phyloP scores from a whole-genome alignment of 2,797 vertebrate genomes.

The Muraenolepis orangiensis region DNA sequence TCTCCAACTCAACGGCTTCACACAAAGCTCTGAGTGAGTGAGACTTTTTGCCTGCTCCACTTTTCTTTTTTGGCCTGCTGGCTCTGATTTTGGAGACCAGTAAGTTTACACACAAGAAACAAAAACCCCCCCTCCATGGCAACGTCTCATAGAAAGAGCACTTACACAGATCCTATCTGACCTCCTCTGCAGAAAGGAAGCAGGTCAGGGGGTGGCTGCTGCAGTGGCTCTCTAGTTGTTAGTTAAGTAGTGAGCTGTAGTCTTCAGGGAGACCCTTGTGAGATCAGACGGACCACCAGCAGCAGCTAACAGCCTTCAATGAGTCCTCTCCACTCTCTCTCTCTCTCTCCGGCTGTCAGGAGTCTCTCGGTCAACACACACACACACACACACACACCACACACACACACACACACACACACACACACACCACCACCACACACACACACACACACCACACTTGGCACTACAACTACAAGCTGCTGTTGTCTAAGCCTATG shows the following conservation, averaged over 20 bases:
- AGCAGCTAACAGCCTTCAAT: conserved; percentile 65
- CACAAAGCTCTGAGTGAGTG: neutral
- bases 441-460: conserved; percentile 30
- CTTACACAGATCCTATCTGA: neutral
- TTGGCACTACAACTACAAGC: conserved; percentile 35
- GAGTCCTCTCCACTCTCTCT: conserved; percentile 59
- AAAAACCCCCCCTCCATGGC: neutral
- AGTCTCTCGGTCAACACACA: conserved; percentile 66
- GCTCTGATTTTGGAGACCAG: neutral
- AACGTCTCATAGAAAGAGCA: neutral
- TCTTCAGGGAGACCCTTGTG: conserved; percentile 64
- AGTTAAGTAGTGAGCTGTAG: conserved; percentile 56
- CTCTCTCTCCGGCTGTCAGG: conserved; percentile 68
- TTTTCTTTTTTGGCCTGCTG: neutral
- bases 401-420: conserved; percentile 34
- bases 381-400: conserved; percentile 40
- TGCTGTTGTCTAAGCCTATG: conserved; percentile 50
- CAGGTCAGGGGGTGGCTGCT: conserved; percentile 14
- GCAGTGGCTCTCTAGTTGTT: conserved; percentile 61
- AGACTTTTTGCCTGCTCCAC: neutral
- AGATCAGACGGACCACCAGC: conserved; percentile 74
- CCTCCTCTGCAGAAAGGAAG: neutral
- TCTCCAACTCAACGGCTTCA: neutral
- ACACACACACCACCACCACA: conserved; percentile 26
- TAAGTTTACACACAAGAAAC: neutral